Percentiles rank a stretch among this genome's conserved stretches.
Evolutionary conservation across 2,113 vertebrate genomes (phyloP).

Genomic region (Delphinapterus leucas): DNA sequence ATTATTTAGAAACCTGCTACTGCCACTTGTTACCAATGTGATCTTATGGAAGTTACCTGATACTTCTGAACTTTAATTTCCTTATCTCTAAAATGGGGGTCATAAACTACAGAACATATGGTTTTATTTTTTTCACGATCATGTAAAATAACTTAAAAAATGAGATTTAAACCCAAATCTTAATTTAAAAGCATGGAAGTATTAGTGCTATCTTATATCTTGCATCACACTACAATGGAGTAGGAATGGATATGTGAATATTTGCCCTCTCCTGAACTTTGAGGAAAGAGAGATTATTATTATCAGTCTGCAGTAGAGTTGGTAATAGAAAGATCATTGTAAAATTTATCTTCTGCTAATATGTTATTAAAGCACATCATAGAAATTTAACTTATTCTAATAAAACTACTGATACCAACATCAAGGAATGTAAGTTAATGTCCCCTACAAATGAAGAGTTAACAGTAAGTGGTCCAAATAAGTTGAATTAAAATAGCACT

Average conservation of each 20-base stretch:
- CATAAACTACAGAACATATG: neutral
- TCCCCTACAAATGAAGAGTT: neutral
- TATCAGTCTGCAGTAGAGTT: neutral
- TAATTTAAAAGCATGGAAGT: neutral
- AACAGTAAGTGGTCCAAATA: neutral
- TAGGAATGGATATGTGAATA: neutral
- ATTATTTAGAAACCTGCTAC: neutral
- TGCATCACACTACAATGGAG: neutral
- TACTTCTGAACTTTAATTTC: neutral
- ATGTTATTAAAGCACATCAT: neutral
- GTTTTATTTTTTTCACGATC: neutral
- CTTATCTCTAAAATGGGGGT: neutral
- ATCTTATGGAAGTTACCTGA: neutral
- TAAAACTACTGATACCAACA: neutral
- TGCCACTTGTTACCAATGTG: neutral
- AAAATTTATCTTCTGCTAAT: neutral
- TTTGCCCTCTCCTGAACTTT: neutral
- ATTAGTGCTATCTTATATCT: neutral
- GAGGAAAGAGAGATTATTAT: neutral
- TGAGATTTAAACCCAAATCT: neutral
- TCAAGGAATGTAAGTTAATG: neutral
- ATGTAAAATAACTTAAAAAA: neutral
- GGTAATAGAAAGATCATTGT: neutral
- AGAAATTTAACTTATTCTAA: conserved; percentile 7
- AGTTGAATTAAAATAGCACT: neutral